Percentiles rank a stretch among this genome's conserved stretches.
These are phyloP conservation scores for Thymelicus sylvestris DNA, from an alignment of 2,888 invertebrate species.

Conservation along the genomic window DNA sequence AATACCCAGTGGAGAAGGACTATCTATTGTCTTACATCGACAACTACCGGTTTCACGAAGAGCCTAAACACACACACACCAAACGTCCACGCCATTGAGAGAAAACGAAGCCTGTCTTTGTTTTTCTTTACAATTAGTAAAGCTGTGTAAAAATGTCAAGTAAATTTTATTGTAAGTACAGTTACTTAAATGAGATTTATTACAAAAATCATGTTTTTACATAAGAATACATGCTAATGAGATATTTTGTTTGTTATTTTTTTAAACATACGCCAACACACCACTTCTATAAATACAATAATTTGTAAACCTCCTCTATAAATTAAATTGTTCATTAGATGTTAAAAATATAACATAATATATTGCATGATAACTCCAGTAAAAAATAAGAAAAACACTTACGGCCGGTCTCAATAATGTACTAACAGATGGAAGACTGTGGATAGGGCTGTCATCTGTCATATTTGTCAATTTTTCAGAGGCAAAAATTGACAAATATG, in stretches of 20 bases:
- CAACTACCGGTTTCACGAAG: conserved; percentile 86
- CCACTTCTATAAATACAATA: too few relatives aligned
- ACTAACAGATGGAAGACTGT: too few relatives aligned
- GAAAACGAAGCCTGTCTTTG: not conserved
- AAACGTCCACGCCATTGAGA: conserved; percentile 76
- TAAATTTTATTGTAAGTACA: conserved; percentile 16
- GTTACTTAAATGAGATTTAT: conserved; percentile 26
- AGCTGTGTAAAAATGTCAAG: conserved; percentile 17
- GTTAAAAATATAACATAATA: too few relatives aligned
- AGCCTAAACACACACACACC: conserved; percentile 89
- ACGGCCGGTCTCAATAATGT: too few relatives aligned
- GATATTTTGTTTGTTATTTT: not conserved
- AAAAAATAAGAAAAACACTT: too few relatives aligned
- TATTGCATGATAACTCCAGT: too few relatives aligned
- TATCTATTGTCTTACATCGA: conserved; percentile 90
- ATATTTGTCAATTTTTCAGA: too few relatives aligned
- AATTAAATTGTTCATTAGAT: too few relatives aligned
- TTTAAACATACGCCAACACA: not conserved
- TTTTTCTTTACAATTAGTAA: conserved; percentile 4
- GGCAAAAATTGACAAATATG: too few relatives aligned
- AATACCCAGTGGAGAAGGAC: conserved; percentile 93
- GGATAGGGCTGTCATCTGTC: too few relatives aligned
- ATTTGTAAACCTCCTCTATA: too few relatives aligned
- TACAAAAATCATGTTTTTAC: conserved; percentile 1
- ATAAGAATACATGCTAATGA: conserved; percentile 12